Percentiles rank a stretch among this genome's conserved stretches.
These are phyloP conservation scores for Misgurnus mizolepis DNA, from an alignment of 2,113 vertebrate genomes.

Conservation along the genomic window DNA sequence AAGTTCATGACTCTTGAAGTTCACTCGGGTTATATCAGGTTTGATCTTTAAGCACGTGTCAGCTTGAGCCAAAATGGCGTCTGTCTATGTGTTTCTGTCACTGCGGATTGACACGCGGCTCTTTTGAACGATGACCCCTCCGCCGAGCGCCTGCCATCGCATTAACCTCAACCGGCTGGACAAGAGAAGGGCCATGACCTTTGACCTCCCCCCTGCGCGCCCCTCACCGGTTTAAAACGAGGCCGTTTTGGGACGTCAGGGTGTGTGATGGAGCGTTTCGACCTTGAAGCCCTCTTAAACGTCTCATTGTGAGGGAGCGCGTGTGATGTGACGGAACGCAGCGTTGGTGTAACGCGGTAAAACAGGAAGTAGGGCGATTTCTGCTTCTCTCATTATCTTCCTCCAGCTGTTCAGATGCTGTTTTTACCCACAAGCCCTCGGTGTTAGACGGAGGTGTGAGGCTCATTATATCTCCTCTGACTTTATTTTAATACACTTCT, in stretches of 20 bases:
- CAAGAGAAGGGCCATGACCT: slow-evolving; percentile 40
- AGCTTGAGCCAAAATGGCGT: not conserved
- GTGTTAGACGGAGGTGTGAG: slow-evolving; percentile 51
- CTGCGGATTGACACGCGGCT: not conserved
- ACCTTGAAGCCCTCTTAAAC: slow-evolving; percentile 18
- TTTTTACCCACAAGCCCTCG: slow-evolving; percentile 55
- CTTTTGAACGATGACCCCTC: slow-evolving; percentile 18
- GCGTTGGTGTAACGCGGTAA: not conserved
- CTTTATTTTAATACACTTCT: not conserved
- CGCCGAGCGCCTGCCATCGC: slow-evolving; percentile 16
- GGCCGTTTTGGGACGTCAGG: not conserved
- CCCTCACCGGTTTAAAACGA: not conserved
- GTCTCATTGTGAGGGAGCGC: not conserved
- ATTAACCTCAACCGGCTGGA: slow-evolving; percentile 30
- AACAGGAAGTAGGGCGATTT: slow-evolving; percentile 46
- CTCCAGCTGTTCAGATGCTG: slow-evolving; percentile 59
- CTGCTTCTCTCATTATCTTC: slow-evolving; percentile 56
- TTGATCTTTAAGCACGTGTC: not conserved
- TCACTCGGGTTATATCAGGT: too few relatives aligned
- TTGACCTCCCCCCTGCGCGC: slow-evolving; percentile 4
- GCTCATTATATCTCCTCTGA: slow-evolving; percentile 9
- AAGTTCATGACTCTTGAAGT: too few relatives aligned
- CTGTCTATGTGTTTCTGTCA: not conserved
- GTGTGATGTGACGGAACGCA: not conserved
- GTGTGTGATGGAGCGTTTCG: slow-evolving; percentile 12